Percentiles rank a stretch among this genome's conserved stretches.
These are phyloP conservation scores for Zoanthus gigantus DNA, from an alignment of 92 coral and sea anemone genomes.

Conservation along the genomic window DNA sequence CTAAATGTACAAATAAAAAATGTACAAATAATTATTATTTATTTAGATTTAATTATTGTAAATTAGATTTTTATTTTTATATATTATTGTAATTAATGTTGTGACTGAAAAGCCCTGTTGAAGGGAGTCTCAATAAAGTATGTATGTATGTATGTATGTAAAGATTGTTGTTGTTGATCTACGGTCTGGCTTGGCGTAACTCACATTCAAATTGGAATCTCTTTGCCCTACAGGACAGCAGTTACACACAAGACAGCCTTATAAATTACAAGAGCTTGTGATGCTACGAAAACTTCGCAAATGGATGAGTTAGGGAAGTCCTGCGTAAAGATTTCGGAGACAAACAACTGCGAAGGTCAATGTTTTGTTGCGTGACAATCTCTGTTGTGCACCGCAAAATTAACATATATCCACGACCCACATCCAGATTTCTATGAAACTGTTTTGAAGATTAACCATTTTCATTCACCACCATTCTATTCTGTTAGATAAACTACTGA, in stretches of 20 bases:
- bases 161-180: neutral
- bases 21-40: neutral
- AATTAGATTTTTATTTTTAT: neutral
- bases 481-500: neutral
- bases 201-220: neutral
- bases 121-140: neutral
- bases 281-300: slow-evolving; percentile 9
- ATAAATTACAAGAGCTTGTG: neutral
- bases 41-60: neutral
- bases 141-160: neutral
- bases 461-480: neutral
- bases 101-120: neutral
- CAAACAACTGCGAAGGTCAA: slow-evolving; percentile 7
- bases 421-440: neutral
- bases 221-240: neutral
- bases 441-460: neutral
- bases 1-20: neutral
- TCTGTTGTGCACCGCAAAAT: neutral
- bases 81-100: neutral
- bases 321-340: slow-evolving; percentile 6
- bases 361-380: neutral
- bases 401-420: neutral
- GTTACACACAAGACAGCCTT: neutral
- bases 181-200: neutral
- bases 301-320: slow-evolving; percentile 10